Conservation (phyloP, 2,888 invertebrate genomes). For the Diaphora mendica region DNA sequence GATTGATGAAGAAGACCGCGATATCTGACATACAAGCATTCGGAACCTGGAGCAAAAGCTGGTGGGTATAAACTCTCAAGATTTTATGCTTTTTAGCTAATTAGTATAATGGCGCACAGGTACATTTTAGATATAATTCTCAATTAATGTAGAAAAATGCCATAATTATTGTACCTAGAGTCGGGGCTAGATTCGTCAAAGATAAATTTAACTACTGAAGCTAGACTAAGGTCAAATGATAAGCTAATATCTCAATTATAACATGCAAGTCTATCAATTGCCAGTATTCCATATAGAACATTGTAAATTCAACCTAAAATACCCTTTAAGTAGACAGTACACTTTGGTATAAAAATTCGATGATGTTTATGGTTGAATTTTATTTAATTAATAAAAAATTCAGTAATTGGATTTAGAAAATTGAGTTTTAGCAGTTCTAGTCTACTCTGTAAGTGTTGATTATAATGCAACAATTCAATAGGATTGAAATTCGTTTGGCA, state of each 20-base stretch:
- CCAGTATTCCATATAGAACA: not conserved
- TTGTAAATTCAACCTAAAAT: constrained; percentile 30
- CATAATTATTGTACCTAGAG: not conserved
- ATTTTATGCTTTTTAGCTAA: not conserved
- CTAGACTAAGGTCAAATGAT: constrained; percentile 34
- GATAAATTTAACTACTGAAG: constrained; percentile 16
- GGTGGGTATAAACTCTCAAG: not conserved
- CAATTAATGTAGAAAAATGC: too few relatives aligned
- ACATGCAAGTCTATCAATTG: constrained; percentile 49
- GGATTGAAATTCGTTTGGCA: constrained; percentile 43
- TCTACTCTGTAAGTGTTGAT: not conserved
- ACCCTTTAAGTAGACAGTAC: not conserved
- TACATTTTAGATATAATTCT: not conserved
- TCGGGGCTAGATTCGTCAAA: not conserved
- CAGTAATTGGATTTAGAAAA: not conserved
- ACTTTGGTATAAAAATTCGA: not conserved
- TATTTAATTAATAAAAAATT: not conserved
- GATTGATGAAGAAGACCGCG: too few relatives aligned
- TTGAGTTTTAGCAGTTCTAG: not conserved
- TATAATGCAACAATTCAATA: constrained; percentile 21
- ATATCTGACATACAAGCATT: too few relatives aligned
- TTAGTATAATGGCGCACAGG: not conserved
- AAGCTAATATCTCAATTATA: constrained; percentile 28
- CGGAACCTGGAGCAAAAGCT: too few relatives aligned
- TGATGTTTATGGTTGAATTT: not conserved